phyloP scores from a whole-genome alignment of 2,113 vertebrate genomes.

The Felis chaus region DNA sequence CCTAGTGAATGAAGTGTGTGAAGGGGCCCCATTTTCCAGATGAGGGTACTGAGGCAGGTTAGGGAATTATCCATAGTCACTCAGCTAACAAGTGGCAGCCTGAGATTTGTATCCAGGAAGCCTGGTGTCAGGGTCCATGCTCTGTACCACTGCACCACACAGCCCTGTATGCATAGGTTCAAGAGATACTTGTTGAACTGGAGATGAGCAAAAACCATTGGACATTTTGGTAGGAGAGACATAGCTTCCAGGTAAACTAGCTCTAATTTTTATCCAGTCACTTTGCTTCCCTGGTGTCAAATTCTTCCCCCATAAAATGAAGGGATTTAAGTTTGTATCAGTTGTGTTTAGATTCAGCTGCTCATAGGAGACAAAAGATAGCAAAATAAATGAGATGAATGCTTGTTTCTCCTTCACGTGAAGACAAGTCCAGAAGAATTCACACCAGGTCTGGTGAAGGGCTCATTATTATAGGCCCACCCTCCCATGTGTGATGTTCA shows the following conservation, averaged over 20 bases:
- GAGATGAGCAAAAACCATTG: neutral
- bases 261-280: neutral
- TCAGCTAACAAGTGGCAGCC: neutral
- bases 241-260: neutral
- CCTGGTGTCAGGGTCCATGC: neutral
- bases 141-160: neutral
- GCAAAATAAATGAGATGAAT: neutral
- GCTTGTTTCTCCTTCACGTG: neutral
- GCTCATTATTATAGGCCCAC: neutral
- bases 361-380: neutral
- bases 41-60: neutral
- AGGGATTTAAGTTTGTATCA: neutral
- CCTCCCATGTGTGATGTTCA: neutral
- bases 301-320: neutral
- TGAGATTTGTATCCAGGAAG: neutral
- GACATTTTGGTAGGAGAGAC: neutral
- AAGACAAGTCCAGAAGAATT: neutral
- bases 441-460: neutral
- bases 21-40: neutral
- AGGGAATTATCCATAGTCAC: neutral
- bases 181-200: neutral
- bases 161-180: neutral
- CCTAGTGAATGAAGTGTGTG: neutral
- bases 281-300: neutral
- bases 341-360: neutral